phyloP scores from a whole-genome alignment of 2,888 invertebrate species.

The Phasia obesa region DNA sequence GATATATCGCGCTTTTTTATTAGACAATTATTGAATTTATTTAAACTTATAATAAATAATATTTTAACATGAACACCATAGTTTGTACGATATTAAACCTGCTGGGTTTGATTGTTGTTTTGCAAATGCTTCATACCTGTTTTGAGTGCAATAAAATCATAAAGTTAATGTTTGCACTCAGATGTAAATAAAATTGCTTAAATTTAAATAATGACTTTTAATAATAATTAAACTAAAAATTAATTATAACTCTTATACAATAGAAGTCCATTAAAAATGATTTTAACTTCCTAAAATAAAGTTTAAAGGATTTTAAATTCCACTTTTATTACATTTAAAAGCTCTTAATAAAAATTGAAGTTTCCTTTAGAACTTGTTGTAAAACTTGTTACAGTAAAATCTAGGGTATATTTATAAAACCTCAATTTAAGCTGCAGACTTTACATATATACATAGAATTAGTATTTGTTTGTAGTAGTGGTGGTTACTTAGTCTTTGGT shows the following conservation, averaged over 20 bases:
- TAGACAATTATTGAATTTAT: too few species aligned
- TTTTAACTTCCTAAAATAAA: neutral
- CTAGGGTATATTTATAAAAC: slow-evolving; percentile 46
- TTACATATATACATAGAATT: neutral
- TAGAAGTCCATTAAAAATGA: neutral
- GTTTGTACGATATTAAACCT: neutral
- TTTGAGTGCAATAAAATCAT: neutral
- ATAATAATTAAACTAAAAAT: slow-evolving; percentile 4
- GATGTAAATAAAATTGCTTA: too few species aligned
- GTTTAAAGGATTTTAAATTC: slow-evolving; percentile 1
- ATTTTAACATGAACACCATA: slow-evolving; percentile 25
- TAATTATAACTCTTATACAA: neutral
- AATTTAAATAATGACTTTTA: neutral
- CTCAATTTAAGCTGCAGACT: slow-evolving; percentile 44
- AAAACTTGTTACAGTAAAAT: slow-evolving; percentile 24
- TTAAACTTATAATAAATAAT: neutral
- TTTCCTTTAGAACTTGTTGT: neutral
- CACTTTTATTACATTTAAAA: slow-evolving; percentile 24
- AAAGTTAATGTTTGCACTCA: neutral
- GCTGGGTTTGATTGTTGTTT: neutral
- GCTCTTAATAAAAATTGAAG: neutral
- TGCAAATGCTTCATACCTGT: slow-evolving; percentile 2
- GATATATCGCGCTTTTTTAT: too few species aligned
- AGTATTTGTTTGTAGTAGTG: neutral
- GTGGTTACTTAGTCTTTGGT: slow-evolving; percentile 6